These are phyloP conservation scores for Aythya fuligula DNA, from an alignment of 2,797 vertebrate genomes.

Conservation along the genomic window DNA sequence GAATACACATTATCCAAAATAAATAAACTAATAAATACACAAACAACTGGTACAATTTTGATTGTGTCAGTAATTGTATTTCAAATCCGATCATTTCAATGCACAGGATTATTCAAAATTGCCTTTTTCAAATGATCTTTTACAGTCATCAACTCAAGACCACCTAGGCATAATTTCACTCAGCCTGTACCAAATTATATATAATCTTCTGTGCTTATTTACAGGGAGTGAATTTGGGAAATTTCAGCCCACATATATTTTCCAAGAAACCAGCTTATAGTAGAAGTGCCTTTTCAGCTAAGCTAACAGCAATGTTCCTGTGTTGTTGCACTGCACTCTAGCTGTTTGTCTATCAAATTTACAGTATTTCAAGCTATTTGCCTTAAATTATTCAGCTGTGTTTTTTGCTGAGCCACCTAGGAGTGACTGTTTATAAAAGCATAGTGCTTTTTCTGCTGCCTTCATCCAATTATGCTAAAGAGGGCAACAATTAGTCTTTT, in stretches of 20 bases:
- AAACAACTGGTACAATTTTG: not conserved
- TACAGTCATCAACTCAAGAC: not conserved
- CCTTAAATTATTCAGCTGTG: not conserved
- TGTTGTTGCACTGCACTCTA: slow-evolving; percentile 42
- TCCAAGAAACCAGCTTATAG: not conserved
- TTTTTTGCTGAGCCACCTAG: not conserved
- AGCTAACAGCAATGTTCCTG: not conserved
- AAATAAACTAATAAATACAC: too few relatives aligned
- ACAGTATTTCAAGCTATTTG: not conserved
- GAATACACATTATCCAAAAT: not conserved
- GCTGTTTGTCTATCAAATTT: slow-evolving; percentile 2
- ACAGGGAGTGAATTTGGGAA: not conserved
- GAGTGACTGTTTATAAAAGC: not conserved
- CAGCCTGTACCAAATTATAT: not conserved
- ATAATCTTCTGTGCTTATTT: not conserved
- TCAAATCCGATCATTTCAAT: not conserved
- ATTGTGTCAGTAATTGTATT: not conserved
- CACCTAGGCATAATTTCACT: not conserved
- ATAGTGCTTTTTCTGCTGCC: not conserved
- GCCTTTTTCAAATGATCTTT: not conserved
- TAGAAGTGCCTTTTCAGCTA: not conserved
- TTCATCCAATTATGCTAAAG: not conserved
- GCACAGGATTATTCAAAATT: not conserved
- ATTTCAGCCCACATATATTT: not conserved
- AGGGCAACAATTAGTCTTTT: not conserved